These are phyloP conservation scores for Spea multiplicata DNA, from an alignment of 2,113 vertebrate species.

Conservation along the genomic window DNA sequence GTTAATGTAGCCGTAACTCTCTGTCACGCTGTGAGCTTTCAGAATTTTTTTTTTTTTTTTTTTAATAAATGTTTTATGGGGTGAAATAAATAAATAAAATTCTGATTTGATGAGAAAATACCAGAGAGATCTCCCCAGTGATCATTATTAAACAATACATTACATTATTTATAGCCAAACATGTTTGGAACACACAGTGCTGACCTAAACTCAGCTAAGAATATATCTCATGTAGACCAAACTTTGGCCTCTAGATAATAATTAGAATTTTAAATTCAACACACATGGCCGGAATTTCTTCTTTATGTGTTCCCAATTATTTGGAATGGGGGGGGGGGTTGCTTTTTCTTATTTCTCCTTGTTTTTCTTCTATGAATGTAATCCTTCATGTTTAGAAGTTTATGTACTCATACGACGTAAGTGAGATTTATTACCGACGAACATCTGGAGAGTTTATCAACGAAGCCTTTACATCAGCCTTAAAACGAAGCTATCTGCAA, in stretches of 20 bases:
- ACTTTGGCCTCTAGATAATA: constrained; percentile 26
- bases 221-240: neutral
- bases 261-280: constrained; percentile 22
- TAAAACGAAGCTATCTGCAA: too few relatives aligned
- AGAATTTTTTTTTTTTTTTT: neutral
- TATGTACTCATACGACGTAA: too few relatives aligned
- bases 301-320: neutral
- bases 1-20: neutral
- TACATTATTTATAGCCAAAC: constrained; percentile 17
- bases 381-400: too few relatives aligned
- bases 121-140: constrained; percentile 19
- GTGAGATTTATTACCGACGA: too few relatives aligned
- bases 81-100: neutral
- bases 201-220: constrained; percentile 1
- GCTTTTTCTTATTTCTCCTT: too few relatives aligned
- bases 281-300: constrained; percentile 24
- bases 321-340: neutral
- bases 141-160: neutral
- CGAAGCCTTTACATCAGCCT: too few relatives aligned
- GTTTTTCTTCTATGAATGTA: too few relatives aligned
- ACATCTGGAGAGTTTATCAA: too few relatives aligned
- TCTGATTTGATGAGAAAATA: constrained; percentile 21
- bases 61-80: neutral
- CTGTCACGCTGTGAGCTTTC: neutral
- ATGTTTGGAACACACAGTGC: constrained; percentile 25